Evolutionary conservation across 2,113 vertebrate genomes (phyloP).

Genomic region (Sapayoa aenigma): DNA sequence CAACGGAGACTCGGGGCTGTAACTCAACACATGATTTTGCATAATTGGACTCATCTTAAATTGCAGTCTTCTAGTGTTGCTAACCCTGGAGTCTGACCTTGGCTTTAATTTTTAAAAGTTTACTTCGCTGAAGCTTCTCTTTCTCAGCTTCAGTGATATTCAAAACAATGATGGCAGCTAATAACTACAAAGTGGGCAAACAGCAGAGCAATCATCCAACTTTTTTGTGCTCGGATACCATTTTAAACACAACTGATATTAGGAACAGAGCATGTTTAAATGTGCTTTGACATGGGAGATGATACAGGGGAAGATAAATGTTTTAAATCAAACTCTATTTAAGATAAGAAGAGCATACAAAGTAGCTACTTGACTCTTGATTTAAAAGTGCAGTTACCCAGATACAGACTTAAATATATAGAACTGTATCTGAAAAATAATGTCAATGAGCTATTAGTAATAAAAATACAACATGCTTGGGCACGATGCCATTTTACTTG

Average conservation of each 20-base stretch:
- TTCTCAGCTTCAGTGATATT: not conserved
- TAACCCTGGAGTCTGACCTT: not conserved
- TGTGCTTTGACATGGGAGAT: conserved; percentile 44
- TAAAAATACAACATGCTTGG: not conserved
- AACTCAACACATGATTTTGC: conserved; percentile 39
- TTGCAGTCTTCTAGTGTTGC: conserved; percentile 1
- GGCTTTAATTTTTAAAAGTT: conserved; percentile 54
- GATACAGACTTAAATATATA: not conserved
- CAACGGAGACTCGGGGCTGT: not conserved
- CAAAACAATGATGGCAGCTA: not conserved
- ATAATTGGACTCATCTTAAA: conserved; percentile 17
- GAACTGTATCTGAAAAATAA: conserved; percentile 6
- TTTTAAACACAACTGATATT: not conserved
- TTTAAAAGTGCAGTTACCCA: conserved; percentile 34
- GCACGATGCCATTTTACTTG: not conserved
- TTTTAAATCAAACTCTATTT: conserved; percentile 57
- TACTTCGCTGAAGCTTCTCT: conserved; percentile 12
- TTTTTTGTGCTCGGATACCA: not conserved
- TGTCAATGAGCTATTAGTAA: not conserved
- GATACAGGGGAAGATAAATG: conserved; percentile 36
- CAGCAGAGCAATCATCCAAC: not conserved
- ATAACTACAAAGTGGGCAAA: conserved; percentile 5
- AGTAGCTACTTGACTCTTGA: conserved; percentile 52
- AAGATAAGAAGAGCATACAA: conserved; percentile 47
- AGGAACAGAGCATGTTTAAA: conserved; percentile 33